Base-by-base conservation (phyloP, 2,797 vertebrate genomes). In the Zalophus californianus region DNA sequence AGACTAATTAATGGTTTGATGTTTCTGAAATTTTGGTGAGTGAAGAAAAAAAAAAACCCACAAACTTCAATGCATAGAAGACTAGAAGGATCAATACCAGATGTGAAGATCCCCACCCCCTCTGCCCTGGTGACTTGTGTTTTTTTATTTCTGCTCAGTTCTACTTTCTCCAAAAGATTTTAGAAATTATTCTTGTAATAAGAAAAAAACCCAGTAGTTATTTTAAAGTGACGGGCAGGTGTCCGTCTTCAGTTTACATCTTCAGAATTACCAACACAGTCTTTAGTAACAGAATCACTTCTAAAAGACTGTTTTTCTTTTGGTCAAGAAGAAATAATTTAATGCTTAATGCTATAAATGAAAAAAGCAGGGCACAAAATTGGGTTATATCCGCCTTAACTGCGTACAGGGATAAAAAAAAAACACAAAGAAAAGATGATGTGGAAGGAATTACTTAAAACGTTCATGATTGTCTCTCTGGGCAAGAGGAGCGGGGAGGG, bases 121-220 rank as follows among this genome's bases (percentile, higher is more conserved):
- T 27, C 44, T 29, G 9, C 44, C 8, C 78, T 72, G 48, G 38
- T 72, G 79, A 41, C 86, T 83, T 91, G 15, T 82, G 66, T 44
- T 93, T 85, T 85, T 60, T 56, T 44, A n/a, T 41, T 77, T 97
- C 90, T 78, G 52, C 35, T 96, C 86, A 86, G 90, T 62, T 94
- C 29, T 73, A 60, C 62, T 94, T 94, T 92, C 73, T 78, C 27
- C 27, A 80, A 96, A 79, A 58, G 35, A 35, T 44, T 64, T 48
- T 32, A 87, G 1, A 78, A 32, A 75, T 66, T 41, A 66, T n/a
- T 90, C 92, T 87, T 85, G 4, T 70, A 85, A 44, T 60, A 92
- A 70, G 79, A 66, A 58, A 92, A 91, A 70, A 38, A 1, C 18
- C 20, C n/a, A 77, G 16, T 54, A 79, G 41, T 60, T 50, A 78